Base-by-base conservation (phyloP, 2,113 vertebrate genomes). In the Bufo bufo region DNA sequence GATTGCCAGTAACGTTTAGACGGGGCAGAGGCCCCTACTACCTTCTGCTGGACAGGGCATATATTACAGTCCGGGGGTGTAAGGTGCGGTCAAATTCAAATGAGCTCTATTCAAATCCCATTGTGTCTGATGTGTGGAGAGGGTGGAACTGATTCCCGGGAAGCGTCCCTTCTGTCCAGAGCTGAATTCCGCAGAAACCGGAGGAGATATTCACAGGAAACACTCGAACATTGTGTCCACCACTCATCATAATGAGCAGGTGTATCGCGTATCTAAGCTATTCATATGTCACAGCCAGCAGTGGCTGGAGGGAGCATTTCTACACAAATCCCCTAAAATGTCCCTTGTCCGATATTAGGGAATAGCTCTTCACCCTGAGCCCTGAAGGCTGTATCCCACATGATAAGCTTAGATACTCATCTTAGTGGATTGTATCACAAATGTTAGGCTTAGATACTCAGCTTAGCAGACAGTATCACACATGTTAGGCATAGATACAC, bases 41-140 rank as follows among this genome's bases (percentile, higher is more conserved):
- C 17, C 47, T 17, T 14, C 17, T 8, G 14, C 72, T 13, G 43
- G 33, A 14, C 69, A 72, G 69, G 69, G 23, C 16, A 12, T 23
- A 9, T 45, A 43, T 72, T 33, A 33, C 33, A 33, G 33, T 33
- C 33, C 33, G 33, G 33, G 33, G 33, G 33, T 33, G 33, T 33
- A 33, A 58, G 56, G 56, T 58, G 56, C 56, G 87, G 88, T 90
- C 90, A 75, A 82, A 91, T 92, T 92, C 92, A 93, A 88, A 88
- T 77, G 3, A 65, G 1, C 75, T 90, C 61, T 91, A 88, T 83
- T 88, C 87, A 88, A 93, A 93, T 93, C 69, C 65, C 66, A 84
- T 90, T 80, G 91, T 43, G 88, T 87, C 82, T 20, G 86, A 92
- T 92, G 82, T 87, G 61, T 58, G 10, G 14, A 12, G 59, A 52